These are phyloP conservation scores for Arnoldichthys spilopterus DNA, from an alignment of 2,797 vertebrate genomes.

Conservation along the genomic window DNA sequence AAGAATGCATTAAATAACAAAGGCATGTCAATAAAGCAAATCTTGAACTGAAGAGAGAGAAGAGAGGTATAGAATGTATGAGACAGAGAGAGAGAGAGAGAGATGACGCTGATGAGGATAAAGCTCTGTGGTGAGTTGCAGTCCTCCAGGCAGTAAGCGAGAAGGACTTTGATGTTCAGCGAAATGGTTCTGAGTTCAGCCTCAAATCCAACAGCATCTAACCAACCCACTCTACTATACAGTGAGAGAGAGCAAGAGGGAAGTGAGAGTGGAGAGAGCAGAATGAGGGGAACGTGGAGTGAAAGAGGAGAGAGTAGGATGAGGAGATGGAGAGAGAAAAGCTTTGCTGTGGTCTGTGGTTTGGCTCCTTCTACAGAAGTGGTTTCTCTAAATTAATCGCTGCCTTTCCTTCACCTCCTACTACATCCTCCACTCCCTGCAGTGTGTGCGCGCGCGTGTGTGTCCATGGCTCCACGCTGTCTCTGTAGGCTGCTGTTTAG, in stretches of 20 bases:
- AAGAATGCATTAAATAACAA: too few species aligned
- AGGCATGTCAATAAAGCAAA: too few species aligned
- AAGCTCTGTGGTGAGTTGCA: background rate
- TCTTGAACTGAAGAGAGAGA: too few species aligned
- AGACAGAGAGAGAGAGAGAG: background rate
- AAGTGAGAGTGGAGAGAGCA: background rate
- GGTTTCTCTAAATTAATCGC: constrained; percentile 22
- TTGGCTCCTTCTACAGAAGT: background rate
- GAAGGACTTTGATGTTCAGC: constrained; percentile 2
- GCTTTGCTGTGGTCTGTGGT: constrained; percentile 32
- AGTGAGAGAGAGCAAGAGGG: background rate
- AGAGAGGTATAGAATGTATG: background rate
- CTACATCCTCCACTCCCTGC: background rate
- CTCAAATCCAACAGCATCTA: background rate
- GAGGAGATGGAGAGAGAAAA: too few species aligned
- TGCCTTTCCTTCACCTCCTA: background rate
- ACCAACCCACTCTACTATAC: background rate
- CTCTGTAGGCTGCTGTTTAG: constrained; percentile 39
- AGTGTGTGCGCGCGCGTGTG: constrained; percentile 32
- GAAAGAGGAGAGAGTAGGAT: background rate
- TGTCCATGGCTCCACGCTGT: constrained; percentile 30
- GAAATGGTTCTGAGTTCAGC: background rate
- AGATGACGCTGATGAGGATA: background rate
- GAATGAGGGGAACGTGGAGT: background rate
- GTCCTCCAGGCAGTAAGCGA: background rate